Percentiles rank a stretch among this genome's conserved stretches.
Evolutionary conservation across 2,113 vertebrate species (phyloP).

Genomic region (Otis tarda): DNA sequence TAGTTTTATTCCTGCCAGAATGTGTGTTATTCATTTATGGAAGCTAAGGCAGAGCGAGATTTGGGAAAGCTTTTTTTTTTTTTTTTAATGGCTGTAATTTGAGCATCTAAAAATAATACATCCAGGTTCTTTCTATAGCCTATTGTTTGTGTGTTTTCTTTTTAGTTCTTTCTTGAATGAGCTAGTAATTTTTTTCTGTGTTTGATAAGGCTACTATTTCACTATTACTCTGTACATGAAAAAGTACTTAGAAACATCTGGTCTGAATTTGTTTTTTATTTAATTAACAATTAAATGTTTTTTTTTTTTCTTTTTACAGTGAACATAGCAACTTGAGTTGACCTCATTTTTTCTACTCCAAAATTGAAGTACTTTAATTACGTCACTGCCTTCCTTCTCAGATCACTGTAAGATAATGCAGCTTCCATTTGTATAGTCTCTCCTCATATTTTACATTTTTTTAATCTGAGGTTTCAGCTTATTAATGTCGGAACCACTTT

Average conservation of each 20-base stretch:
- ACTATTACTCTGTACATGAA: not conserved
- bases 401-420: not conserved
- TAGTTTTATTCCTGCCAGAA: not conserved
- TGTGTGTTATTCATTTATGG: not conserved
- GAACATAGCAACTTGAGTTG: not conserved
- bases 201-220: not conserved
- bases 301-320: not conserved
- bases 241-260: conserved; percentile 8
- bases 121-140: not conserved
- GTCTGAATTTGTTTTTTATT: not conserved
- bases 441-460: not conserved
- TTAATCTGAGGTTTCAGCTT: not conserved
- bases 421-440: not conserved
- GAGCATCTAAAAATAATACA: not conserved
- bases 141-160: not conserved
- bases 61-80: not conserved
- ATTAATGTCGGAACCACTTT: not conserved
- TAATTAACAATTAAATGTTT: not conserved
- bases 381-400: not conserved
- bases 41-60: not conserved
- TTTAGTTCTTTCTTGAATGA: not conserved
- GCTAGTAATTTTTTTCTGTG: not conserved
- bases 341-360: not conserved
- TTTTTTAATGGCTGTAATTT: not conserved
- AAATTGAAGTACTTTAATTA: not conserved